Evolutionary conservation across 37 sponge, comb jelly and placozoan genomes (phyloP).

Genomic region (Spongilla lacustris): DNA sequence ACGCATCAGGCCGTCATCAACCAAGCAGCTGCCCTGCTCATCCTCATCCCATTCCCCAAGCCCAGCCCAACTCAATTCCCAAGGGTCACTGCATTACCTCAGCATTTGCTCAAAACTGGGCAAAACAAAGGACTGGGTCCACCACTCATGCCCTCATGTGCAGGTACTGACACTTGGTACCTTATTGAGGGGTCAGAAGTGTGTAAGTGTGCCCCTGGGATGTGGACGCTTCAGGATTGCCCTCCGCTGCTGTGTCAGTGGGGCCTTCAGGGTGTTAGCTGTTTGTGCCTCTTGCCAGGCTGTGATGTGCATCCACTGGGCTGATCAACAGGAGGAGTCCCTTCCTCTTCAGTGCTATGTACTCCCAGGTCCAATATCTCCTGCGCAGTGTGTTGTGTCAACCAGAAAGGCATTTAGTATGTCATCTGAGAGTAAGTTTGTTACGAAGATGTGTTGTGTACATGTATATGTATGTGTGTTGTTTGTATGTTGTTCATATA

Average conservation of each 20-base stretch:
- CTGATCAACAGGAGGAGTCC: background rate
- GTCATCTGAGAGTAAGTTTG: background rate
- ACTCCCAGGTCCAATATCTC: slow-evolving; percentile 37
- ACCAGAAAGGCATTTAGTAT: background rate
- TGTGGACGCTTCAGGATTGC: slow-evolving; percentile 28
- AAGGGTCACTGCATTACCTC: background rate
- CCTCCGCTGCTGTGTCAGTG: slow-evolving; percentile 15
- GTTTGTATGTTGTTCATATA: no score
- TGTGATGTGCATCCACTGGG: slow-evolving; percentile 35
- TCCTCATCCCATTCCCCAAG: background rate
- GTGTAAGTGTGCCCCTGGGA: slow-evolving; percentile 19
- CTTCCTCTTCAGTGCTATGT: slow-evolving; percentile 33
- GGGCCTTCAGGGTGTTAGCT: slow-evolving; percentile 30
- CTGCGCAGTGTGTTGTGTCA: slow-evolving; percentile 8
- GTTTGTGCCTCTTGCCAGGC: slow-evolving; percentile 59
- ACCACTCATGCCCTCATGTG: background rate
- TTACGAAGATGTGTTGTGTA: no score
- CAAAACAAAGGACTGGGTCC: background rate
- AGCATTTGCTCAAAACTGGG: background rate
- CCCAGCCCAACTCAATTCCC: background rate
- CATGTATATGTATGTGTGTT: no score
- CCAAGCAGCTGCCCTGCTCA: background rate
- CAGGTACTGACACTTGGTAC: background rate
- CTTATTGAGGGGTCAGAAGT: background rate
- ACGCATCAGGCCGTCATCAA: no score